phyloP scores from a whole-genome alignment of 2,113 vertebrate species.

The Riparia riparia region DNA sequence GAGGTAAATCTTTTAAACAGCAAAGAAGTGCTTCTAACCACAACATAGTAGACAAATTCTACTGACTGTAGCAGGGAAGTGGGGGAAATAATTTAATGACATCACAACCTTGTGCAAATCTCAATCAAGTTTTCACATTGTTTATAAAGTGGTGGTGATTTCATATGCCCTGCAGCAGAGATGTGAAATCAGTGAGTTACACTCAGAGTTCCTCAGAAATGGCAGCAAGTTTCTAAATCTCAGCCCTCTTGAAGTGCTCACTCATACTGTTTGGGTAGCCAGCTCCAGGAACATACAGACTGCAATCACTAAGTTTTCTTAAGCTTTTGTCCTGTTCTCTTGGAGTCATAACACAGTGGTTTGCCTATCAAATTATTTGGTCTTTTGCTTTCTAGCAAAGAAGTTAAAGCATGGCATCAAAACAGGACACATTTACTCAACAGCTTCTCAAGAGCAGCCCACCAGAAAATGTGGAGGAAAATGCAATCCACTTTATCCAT shows the following conservation, averaged over 20 bases:
- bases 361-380: neutral
- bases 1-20: neutral
- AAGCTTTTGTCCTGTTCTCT: neutral
- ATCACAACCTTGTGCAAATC: neutral
- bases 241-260: neutral
- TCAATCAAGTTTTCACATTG: neutral
- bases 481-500: neutral
- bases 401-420: neutral
- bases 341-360: neutral
- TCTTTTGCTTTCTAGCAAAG: neutral
- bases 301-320: neutral
- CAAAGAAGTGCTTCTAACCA: neutral
- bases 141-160: neutral
- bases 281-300: neutral
- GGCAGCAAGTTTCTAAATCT: neutral
- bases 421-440: neutral
- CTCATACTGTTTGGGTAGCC: neutral
- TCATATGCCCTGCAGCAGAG: neutral
- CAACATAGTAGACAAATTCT: neutral
- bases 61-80: neutral
- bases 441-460: neutral
- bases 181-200: neutral
- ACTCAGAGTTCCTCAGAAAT: neutral
- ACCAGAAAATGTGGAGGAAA: neutral
- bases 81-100: neutral